Conservation (phyloP, 1,140 invertebrate genomes). For the Stenopsyche tienmushanensis region DNA sequence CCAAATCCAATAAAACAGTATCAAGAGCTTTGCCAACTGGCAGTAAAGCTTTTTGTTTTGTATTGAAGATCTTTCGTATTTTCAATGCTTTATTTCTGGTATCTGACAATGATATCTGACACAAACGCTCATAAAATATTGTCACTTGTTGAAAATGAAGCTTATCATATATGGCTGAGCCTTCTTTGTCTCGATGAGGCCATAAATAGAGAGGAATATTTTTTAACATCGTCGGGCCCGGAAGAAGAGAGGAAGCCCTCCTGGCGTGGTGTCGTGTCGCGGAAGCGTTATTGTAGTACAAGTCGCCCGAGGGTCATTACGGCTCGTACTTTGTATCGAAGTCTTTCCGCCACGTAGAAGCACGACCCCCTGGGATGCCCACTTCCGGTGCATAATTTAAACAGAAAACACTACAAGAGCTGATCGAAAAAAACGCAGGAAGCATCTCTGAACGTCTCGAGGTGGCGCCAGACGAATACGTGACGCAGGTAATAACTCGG, state of each 20-base stretch:
- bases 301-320: slow-evolving; percentile 20
- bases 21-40: too few relatives aligned
- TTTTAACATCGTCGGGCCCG: background rate
- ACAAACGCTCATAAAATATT: too few relatives aligned
- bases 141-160: background rate
- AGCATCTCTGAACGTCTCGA: background rate
- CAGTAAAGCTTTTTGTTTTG: too few relatives aligned
- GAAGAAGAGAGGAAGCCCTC: background rate
- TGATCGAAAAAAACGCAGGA: background rate
- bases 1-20: too few relatives aligned
- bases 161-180: background rate
- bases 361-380: background rate
- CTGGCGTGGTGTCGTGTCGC: slow-evolving; percentile 10
- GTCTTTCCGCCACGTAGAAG: background rate
- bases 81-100: too few relatives aligned
- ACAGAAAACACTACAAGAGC: background rate
- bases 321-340: slow-evolving; percentile 3
- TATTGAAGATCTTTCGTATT: too few relatives aligned
- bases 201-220: too few relatives aligned
- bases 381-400: slow-evolving; percentile 11
- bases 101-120: too few relatives aligned
- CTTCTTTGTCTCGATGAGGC: background rate
- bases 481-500: too few relatives aligned
- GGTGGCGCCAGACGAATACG: background rate
- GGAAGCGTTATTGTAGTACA: slow-evolving; percentile 5